phyloP scores from a whole-genome alignment of 2,113 vertebrate genomes.

The Coregonus clupeaformis region DNA sequence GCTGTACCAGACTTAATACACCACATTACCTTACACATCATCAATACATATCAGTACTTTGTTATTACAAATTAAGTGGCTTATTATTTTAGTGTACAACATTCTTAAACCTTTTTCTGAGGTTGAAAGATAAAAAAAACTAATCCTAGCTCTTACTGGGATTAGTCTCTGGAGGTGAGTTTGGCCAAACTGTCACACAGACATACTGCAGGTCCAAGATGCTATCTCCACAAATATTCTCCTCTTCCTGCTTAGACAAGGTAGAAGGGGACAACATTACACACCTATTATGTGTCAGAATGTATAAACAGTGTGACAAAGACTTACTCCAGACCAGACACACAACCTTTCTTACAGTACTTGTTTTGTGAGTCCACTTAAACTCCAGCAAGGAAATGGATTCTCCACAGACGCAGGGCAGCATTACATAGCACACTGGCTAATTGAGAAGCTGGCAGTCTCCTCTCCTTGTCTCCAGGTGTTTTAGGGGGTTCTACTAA shows the following conservation, averaged over 20 bases:
- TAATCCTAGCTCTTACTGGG: not conserved
- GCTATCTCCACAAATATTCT: constrained; percentile 35
- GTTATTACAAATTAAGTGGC: not conserved
- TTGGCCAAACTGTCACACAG: constrained; percentile 13
- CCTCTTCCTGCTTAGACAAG: constrained; percentile 42
- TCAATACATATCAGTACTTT: not conserved
- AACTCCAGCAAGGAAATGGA: not conserved
- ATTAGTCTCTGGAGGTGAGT: constrained; percentile 8
- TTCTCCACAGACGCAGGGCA: not conserved
- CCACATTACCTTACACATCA: not conserved
- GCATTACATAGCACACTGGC: not conserved
- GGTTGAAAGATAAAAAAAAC: not conserved
- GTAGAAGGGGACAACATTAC: constrained; percentile 33
- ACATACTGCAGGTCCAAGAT: constrained; percentile 27
- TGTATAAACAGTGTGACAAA: constrained; percentile 32
- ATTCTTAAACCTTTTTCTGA: not conserved
- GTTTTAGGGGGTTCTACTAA: not conserved
- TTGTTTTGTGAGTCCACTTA: not conserved
- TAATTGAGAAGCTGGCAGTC: not conserved
- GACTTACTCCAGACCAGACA: constrained; percentile 26
- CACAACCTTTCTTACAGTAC: not conserved
- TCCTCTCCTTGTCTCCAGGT: not conserved
- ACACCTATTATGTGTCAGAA: constrained; percentile 24
- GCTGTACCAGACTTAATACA: not conserved
- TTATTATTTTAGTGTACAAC: not conserved